Conservation (phyloP, 2,888 invertebrate genomes). For the Eurois occulta region DNA sequence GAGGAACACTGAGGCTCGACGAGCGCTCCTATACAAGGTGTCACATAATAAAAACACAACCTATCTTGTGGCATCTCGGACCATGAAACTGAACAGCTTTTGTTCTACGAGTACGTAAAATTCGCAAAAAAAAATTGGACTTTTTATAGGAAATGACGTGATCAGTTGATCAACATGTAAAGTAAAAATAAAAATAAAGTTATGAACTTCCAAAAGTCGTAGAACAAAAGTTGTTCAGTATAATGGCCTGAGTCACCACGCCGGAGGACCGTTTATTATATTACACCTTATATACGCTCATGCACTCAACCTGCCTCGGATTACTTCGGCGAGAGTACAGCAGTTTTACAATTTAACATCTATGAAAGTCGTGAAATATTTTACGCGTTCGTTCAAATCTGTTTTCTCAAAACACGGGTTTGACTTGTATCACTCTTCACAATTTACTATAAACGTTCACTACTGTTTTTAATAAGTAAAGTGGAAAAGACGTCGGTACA, state of each 20-base stretch:
- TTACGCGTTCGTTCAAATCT: not conserved
- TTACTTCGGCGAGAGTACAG: not conserved
- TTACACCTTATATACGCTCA: not conserved
- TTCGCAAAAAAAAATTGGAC: too few relatives aligned
- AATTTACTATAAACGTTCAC: not conserved
- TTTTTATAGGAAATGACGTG: too few relatives aligned
- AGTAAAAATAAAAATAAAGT: too few relatives aligned
- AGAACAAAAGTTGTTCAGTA: too few relatives aligned
- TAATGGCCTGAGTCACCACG: too few relatives aligned
- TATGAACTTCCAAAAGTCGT: too few relatives aligned
- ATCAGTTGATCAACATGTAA: too few relatives aligned
- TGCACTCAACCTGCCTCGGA: not conserved
- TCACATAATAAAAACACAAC: too few relatives aligned
- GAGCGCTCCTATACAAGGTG: not conserved
- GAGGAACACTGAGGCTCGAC: not conserved
- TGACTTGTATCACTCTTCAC: slow-evolving; percentile 6
- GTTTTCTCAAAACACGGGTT: not conserved
- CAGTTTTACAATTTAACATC: not conserved
- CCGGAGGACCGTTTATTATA: too few relatives aligned
- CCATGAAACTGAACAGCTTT: too few relatives aligned
- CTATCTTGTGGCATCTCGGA: too few relatives aligned
- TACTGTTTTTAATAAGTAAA: not conserved
- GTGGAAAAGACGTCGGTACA: not conserved
- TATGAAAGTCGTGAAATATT: not conserved
- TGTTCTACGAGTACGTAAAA: too few relatives aligned